Percentiles rank a stretch among this genome's conserved stretches.
phyloP scores from a whole-genome alignment of 2,113 vertebrate genomes.

The Callaeas wilsoni region DNA sequence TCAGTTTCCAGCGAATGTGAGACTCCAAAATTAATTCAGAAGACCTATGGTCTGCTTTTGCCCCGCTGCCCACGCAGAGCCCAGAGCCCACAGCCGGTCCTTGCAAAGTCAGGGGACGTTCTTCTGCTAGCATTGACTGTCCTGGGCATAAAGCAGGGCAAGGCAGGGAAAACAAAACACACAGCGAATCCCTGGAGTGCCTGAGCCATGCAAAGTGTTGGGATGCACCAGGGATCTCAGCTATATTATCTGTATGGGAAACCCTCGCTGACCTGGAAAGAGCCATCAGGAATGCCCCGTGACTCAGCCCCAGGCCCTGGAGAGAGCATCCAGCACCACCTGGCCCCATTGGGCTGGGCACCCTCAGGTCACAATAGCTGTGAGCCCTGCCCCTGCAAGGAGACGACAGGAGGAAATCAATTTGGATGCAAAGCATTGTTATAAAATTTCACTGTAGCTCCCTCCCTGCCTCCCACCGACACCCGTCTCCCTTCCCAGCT shows the following conservation, averaged over 20 bases:
- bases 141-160: not conserved
- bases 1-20: not conserved
- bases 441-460: not conserved
- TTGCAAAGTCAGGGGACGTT: not conserved
- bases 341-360: not conserved
- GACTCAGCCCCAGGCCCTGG: not conserved
- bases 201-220: rapidly evolving
- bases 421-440: not conserved
- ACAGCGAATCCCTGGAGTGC: not conserved
- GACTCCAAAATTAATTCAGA: not conserved
- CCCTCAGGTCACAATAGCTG: rapidly evolving
- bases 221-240: not conserved
- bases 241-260: not conserved
- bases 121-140: not conserved
- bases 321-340: not conserved
- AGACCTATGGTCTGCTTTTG: not conserved
- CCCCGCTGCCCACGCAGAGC: not conserved
- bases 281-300: rapidly evolving
- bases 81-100: not conserved
- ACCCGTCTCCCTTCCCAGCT: not conserved
- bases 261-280: not conserved
- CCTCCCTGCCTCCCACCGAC: not conserved
- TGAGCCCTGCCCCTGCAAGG: not conserved
- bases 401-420: not conserved
- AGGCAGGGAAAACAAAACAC: not conserved